These are phyloP conservation scores for Sesia bembeciformis DNA, from an alignment of 2,888 invertebrate species.

Conservation along the genomic window DNA sequence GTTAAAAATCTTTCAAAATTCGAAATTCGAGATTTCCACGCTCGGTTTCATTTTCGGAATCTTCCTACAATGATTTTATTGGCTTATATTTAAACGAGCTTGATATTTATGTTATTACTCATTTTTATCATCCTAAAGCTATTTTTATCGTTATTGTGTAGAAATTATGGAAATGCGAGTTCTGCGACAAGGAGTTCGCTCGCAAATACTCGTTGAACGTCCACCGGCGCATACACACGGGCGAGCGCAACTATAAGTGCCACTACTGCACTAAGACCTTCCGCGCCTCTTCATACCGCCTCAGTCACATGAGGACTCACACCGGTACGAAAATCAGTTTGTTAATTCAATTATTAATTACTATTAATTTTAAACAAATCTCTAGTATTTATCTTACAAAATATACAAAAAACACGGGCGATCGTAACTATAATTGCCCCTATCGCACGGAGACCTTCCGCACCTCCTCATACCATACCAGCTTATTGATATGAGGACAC, in stretches of 20 bases:
- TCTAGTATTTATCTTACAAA: too few species aligned
- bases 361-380: too few species aligned
- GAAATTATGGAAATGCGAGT: constrained; percentile 90
- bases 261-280: constrained; percentile 89
- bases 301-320: constrained; percentile 88
- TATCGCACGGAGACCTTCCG: constrained; percentile 85
- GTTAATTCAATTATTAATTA: neutral
- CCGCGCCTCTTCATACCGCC: constrained; percentile 88
- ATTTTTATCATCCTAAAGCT: too few species aligned
- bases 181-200: constrained; percentile 91
- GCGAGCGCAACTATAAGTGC: constrained; percentile 90
- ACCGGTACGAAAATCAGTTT: constrained; percentile 71
- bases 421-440: constrained; percentile 90
- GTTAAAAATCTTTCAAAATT: too few species aligned
- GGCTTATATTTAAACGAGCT: too few species aligned
- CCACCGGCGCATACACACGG: constrained; percentile 89
- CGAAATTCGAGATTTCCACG: neutral
- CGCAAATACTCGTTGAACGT: constrained; percentile 90
- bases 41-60: neutral
- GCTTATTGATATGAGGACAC: neutral
- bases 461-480: neutral
- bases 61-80: neutral
- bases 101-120: too few species aligned
- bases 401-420: constrained; percentile 77
- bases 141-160: constrained; percentile 23